phyloP scores from a whole-genome alignment of 2,797 vertebrate species.

The Vespertilio murinus region DNA sequence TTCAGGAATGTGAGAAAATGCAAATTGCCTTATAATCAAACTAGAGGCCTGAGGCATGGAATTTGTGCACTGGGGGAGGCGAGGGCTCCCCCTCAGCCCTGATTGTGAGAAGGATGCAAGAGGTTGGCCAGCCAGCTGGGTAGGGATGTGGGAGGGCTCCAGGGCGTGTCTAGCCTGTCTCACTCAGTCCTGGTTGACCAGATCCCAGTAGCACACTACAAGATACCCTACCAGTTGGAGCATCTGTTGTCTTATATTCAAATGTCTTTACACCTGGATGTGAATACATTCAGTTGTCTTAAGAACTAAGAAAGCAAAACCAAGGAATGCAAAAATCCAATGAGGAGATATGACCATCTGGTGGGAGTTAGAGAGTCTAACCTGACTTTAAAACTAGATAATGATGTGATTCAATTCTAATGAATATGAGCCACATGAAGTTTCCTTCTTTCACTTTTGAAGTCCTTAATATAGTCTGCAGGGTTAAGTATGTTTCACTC shows the following conservation, averaged over 20 bases:
- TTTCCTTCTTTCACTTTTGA: not conserved
- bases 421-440: not conserved
- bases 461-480: not conserved
- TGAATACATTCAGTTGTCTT: slow-evolving; percentile 14
- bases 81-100: no score
- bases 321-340: slow-evolving; percentile 42
- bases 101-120: no score
- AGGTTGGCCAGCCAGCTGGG: no score
- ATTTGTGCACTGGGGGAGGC: no score
- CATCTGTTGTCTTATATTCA: not conserved
- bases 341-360: not conserved
- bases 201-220: no score
- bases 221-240: no score
- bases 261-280: not conserved
- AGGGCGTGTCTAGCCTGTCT: no score
- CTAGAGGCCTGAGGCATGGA: no score
- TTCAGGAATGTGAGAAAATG: slow-evolving; percentile 33
- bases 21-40: not conserved
- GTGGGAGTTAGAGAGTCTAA: not conserved
- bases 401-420: not conserved
- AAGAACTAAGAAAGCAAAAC: not conserved
- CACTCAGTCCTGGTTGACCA: no score
- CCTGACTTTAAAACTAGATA: slow-evolving; percentile 24
- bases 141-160: no score
- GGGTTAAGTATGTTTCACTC: not conserved